Base-by-base conservation (phyloP, 2,113 vertebrate species). In the Pteronura brasiliensis region DNA sequence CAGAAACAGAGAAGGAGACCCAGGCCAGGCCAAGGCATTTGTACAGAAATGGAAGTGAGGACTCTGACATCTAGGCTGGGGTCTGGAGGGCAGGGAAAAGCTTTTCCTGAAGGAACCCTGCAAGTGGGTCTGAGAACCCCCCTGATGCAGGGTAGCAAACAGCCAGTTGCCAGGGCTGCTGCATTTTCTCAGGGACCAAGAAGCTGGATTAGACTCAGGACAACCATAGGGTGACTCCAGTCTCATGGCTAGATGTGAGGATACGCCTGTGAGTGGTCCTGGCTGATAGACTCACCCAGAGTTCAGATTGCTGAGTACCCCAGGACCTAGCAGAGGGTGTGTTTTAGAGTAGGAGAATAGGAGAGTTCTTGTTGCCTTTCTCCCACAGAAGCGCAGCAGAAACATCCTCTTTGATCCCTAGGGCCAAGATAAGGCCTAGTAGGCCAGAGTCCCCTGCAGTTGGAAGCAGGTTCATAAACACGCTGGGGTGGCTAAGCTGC, bases 401-500 rank as follows among this genome's bases (percentile, higher is more conserved):
- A 72, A 87, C 57, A 36, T 71, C 52, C 71, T 55, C 88, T 96
- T 93, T 90, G 77, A 94, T 67, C 71, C 36, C 80, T 47, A 44
- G 83, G 81, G 49, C 47, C 93, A 83, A 91, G 93, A 82, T 95
- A 88, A 96, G 79, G 44, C 55, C 67, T 74, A 27, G 67, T 29
- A 69, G 93, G 47, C 96, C 83, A 83, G 93, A 97, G 93, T 96
- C 67, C 96, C 72, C 90, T 77, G 90, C 67, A 80, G 23, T 85
- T 65, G 7, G 74, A 59, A 88, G 63, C 49, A 3, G n/a, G 57
- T 88, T 94, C 72, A 61, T n/a, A 88, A 20, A 90, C 25, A 65
- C 18, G 27, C 63, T 44, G 44, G 1, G 65, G 47, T 34, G 59
- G 39, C 57, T 44, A 42, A 88, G 71, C 72, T 77, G 61, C 61